Base-by-base conservation (phyloP, 2,797 vertebrate genomes). In the Clarias pachynema region DNA sequence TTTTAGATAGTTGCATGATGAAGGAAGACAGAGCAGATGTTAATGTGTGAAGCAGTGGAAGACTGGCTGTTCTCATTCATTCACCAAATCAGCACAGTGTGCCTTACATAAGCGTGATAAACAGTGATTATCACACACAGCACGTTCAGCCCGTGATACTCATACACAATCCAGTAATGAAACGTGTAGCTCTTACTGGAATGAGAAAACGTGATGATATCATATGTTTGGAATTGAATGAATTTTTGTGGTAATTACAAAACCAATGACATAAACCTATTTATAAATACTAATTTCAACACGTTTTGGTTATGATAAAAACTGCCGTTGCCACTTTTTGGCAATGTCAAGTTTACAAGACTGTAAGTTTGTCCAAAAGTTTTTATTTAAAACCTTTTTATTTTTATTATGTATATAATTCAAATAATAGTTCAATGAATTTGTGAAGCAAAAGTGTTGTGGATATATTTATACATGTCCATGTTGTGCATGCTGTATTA, bases 11-110 rank as follows among this genome's bases (percentile, higher is more conserved):
- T 57, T 82, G 59, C 53, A 81, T 53, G 69, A 87, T 90, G 90
- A 91, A 90, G 65, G 68, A 72, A 85, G 81, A 29, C 66, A 56
- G 83, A 88, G 87, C 84, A 94, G 92, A 93, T 93, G 91, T 91
- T 91, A 60, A 57, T 89, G 89, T 93, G 88, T 86, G 65, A 86
- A 90, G 88, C 84, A 89, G 69, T 82, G 82, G 65, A 81, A 78
- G 87, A 81, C 14, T 34, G 87, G 86, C 83, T 86, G 63, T 88
- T 89, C 88, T 81, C 81, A 82, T 88, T 93, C 91, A 89, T 89
- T 90, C 88, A 85, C 88, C 84, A 87, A 84, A 90, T 91, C 83
- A 80, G 89, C 84, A 87, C 82, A 77, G 84, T 88, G 87, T 75
- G 69, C 79, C 83, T 85, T 79, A 83, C 82, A 80, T 70, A 80